A percentile compares a stretch with the other conserved stretches of the same genome.
These are phyloP conservation scores for Ciconia maguari DNA, from an alignment of 2,113 vertebrate genomes.

Conservation along the genomic window DNA sequence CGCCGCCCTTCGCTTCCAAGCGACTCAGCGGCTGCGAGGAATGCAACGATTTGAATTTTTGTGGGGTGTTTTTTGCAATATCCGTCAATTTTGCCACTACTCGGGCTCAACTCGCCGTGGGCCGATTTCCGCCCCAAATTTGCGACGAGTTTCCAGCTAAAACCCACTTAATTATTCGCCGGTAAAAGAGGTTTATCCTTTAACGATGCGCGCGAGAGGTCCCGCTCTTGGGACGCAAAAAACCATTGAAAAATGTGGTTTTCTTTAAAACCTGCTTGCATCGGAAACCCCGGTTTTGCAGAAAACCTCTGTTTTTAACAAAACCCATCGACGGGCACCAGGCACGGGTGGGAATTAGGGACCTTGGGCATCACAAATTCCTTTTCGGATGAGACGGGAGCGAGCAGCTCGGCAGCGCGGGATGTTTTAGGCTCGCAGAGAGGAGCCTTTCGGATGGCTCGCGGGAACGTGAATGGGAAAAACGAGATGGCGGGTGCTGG, in stretches of 20 bases:
- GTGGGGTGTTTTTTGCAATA: no score
- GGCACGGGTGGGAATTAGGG: not conserved
- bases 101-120: not conserved
- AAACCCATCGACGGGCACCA: not conserved
- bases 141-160: not conserved
- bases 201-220: not conserved
- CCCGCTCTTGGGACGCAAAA: not conserved
- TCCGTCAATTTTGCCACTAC: not conserved
- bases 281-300: not conserved
- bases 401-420: accelerated
- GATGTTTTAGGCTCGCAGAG: no score
- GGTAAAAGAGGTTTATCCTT: not conserved
- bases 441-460: not conserved
- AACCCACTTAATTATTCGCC: not conserved
- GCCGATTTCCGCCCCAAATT: not conserved
- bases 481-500: accelerated
- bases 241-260: not conserved
- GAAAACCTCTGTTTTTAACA: not conserved
- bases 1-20: not conserved
- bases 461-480: not conserved
- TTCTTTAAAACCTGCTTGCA: not conserved
- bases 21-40: not conserved
- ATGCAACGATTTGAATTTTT: not conserved
- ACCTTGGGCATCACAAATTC: not conserved
- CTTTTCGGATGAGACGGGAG: accelerated